These are phyloP conservation scores for Coreius guichenoti DNA, from an alignment of 2,797 vertebrate genomes.

Conservation along the genomic window DNA sequence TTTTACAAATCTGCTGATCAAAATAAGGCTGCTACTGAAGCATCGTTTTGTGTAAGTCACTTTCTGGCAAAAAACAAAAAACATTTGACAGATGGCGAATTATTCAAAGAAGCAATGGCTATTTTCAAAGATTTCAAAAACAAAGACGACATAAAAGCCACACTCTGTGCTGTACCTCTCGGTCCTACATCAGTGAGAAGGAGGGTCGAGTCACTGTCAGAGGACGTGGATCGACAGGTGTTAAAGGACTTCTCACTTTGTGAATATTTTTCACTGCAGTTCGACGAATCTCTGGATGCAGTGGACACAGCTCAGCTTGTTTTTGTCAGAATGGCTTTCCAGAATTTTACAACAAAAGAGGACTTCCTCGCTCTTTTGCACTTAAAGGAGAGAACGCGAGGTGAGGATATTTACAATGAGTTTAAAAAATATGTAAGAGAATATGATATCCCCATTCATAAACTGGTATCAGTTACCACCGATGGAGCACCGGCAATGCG, in stretches of 20 bases:
- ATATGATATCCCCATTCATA: too few relatives aligned
- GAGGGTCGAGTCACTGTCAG: constrained; percentile 32
- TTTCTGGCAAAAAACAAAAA: too few relatives aligned
- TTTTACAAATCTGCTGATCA: too few relatives aligned
- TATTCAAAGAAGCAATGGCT: constrained; percentile 22
- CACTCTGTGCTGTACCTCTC: constrained; percentile 25
- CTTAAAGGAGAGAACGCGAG: constrained; percentile 13
- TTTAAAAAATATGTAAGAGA: too few relatives aligned
- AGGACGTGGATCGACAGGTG: too few relatives aligned
- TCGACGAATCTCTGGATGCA: too few relatives aligned
- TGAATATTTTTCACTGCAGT: constrained; percentile 51
- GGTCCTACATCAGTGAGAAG: constrained; percentile 35
- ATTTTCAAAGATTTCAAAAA: constrained; percentile 48
- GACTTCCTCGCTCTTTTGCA: constrained; percentile 19
- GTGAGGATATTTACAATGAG: not conserved
- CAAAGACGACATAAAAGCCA: constrained; percentile 43
- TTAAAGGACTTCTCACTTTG: constrained; percentile 20
- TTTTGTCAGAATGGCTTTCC: constrained; percentile 24
- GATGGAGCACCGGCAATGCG: too few relatives aligned
- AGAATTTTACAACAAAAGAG: constrained; percentile 44
- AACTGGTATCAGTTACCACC: too few relatives aligned
- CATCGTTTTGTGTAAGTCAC: too few relatives aligned
- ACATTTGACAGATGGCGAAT: too few relatives aligned
- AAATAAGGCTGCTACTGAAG: too few relatives aligned
- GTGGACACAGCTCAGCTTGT: constrained; percentile 46